Percentiles rank a stretch among this genome's conserved stretches.
Evolutionary conservation across 2,113 vertebrate species (phyloP).

Genomic region (Pedionomus torquatus): DNA sequence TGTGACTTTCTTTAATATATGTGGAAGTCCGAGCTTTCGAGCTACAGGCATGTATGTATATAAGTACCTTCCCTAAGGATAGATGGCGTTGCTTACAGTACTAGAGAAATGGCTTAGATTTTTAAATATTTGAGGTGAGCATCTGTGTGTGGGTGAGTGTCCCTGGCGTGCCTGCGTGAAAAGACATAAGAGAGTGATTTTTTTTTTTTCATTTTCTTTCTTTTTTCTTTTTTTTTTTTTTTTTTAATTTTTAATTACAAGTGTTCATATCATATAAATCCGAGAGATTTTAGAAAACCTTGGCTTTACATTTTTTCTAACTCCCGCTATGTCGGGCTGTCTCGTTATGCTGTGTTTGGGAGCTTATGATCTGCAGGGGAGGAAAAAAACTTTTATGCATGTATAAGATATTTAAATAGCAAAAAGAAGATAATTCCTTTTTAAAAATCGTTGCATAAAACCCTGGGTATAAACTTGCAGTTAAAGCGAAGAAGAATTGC

Average conservation of each 20-base stretch:
- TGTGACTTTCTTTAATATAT: constrained; percentile 64
- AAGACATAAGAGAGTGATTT: not conserved
- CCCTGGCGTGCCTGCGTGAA: not conserved
- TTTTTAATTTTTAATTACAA: not conserved
- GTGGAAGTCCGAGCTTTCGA: constrained; percentile 7
- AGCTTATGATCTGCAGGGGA: not conserved
- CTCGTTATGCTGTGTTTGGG: not conserved
- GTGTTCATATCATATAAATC: not conserved
- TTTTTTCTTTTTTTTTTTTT: not conserved
- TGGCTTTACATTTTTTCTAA: not conserved
- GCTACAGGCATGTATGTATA: not conserved
- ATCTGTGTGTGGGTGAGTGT: not conserved
- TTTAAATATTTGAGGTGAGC: not conserved
- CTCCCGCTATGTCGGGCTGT: not conserved
- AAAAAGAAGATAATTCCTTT: not conserved
- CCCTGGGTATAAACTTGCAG: not conserved
- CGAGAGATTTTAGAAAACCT: not conserved
- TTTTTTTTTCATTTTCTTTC: not conserved
- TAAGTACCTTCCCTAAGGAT: not conserved
- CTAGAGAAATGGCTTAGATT: not conserved
- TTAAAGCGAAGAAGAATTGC: not conserved
- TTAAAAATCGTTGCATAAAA: not conserved
- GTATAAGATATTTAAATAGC: not conserved
- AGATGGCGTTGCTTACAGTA: not conserved
- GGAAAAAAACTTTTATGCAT: not conserved